These are phyloP conservation scores for Synanthedon tipuliformis DNA, from an alignment of 2,888 invertebrate genomes.

Conservation along the genomic window DNA sequence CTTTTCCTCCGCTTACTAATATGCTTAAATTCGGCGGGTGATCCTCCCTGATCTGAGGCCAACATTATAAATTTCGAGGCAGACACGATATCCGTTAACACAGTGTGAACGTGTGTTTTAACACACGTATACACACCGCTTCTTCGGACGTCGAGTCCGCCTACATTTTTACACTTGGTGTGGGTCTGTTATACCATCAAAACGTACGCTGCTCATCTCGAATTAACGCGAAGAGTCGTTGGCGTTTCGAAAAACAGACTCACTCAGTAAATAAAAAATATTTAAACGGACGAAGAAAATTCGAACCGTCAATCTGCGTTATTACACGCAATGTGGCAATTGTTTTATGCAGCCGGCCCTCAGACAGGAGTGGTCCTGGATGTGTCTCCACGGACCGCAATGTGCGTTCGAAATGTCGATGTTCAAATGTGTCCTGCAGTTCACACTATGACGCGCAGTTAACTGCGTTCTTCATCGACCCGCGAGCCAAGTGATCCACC, in stretches of 20 bases:
- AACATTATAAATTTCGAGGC: not conserved
- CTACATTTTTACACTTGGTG: not conserved
- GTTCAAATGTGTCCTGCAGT: not conserved
- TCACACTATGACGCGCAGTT: not conserved
- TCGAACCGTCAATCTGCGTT: not conserved
- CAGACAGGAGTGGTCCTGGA: not conserved
- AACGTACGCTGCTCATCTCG: not conserved
- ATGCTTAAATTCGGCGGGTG: constrained; percentile 60
- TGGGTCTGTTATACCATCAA: not conserved
- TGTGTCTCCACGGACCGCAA: not conserved
- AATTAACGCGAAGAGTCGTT: not conserved
- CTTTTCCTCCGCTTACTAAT: constrained; percentile 74
- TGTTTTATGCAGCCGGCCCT: not conserved
- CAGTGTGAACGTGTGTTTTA: no score
- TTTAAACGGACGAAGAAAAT: not conserved
- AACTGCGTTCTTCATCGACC: not conserved
- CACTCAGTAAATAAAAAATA: not conserved
- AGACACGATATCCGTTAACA: not conserved
- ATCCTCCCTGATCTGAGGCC: not conserved
- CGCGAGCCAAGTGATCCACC: not conserved
- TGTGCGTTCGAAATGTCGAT: not conserved
- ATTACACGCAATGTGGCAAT: not conserved
- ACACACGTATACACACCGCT: no score
- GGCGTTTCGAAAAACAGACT: not conserved
- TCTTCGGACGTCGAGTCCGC: not conserved